Conservation (phyloP, 2,888 invertebrate species). For the Scrobipalpa atriplicella region DNA sequence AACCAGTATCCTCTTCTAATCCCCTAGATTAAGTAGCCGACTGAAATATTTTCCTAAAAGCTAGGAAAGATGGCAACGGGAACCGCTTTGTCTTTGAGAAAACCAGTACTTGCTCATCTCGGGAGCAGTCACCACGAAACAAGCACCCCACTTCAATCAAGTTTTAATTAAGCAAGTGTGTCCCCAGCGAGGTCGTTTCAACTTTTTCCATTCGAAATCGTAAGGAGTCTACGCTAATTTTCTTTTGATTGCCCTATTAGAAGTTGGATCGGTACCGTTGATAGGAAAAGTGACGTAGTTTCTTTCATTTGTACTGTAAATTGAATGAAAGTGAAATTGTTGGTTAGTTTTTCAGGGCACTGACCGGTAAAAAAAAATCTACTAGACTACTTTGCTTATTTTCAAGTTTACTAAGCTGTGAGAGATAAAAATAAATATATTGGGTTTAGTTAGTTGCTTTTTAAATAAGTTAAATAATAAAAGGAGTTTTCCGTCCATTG, state of each 20-base stretch:
- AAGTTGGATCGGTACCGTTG: conserved; percentile 14
- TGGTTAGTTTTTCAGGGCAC: neutral
- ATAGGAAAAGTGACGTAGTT: neutral
- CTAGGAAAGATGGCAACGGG: no score
- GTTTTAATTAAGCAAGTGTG: conserved; percentile 68
- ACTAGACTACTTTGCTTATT: no score
- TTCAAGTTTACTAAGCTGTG: no score
- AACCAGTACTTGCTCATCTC: neutral
- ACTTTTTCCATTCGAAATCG: conserved; percentile 69
- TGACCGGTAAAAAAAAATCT: no score
- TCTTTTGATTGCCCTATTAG: conserved; percentile 63
- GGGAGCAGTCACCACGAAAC: neutral
- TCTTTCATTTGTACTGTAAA: neutral
- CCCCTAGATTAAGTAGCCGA: no score
- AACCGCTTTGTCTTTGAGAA: no score
- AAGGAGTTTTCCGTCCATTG: no score
- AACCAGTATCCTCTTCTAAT: no score
- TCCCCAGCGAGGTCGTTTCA: conserved; percentile 49
- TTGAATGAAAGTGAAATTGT: neutral
- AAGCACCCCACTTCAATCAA: conserved; percentile 14
- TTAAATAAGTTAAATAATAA: no score
- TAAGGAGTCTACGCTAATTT: conserved; percentile 61
- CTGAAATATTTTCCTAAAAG: no score
- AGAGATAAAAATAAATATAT: no score
- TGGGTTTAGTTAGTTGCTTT: no score